A percentile compares a stretch with the other conserved stretches of the same genome.
phyloP scores from a whole-genome alignment of 2,113 vertebrate species.

The Cichladusa arquata region DNA sequence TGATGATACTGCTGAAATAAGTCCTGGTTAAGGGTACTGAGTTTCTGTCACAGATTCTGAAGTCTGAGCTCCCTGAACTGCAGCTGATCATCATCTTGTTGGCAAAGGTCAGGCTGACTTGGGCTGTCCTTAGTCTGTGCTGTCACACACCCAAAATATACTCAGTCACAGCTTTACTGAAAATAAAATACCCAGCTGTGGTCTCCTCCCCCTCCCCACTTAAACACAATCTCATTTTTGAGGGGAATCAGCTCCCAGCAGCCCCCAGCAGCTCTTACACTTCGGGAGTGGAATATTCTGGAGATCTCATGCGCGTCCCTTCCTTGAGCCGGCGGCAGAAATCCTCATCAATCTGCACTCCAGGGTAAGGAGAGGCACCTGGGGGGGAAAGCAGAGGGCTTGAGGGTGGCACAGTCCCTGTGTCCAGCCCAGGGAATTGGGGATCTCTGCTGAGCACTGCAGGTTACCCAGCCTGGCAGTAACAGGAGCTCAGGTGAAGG shows the following conservation, averaged over 20 bases:
- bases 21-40: too few species aligned
- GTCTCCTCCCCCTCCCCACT: neutral
- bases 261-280: slow-evolving; percentile 76
- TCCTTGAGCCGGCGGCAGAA: slow-evolving; percentile 91
- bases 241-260: neutral
- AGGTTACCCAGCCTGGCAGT: neutral
- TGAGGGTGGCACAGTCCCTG: neutral
- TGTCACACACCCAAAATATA: neutral
- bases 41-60: too few species aligned
- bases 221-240: too few species aligned
- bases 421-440: neutral
- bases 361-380: slow-evolving; percentile 93
- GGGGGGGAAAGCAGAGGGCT: neutral
- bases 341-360: slow-evolving; percentile 92
- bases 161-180: neutral
- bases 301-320: slow-evolving; percentile 89
- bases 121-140: neutral
- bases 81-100: too few species aligned
- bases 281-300: slow-evolving; percentile 91
- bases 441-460: accelerated
- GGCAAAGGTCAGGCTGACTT: neutral
- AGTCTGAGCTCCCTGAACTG: too few species aligned
- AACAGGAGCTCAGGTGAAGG: neutral
- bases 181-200: neutral
- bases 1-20: too few species aligned